Evolutionary conservation across 2,113 vertebrate species (phyloP), one percentile per base, ranked within the genome.

Genomic region (Malurus elegans): DNA sequence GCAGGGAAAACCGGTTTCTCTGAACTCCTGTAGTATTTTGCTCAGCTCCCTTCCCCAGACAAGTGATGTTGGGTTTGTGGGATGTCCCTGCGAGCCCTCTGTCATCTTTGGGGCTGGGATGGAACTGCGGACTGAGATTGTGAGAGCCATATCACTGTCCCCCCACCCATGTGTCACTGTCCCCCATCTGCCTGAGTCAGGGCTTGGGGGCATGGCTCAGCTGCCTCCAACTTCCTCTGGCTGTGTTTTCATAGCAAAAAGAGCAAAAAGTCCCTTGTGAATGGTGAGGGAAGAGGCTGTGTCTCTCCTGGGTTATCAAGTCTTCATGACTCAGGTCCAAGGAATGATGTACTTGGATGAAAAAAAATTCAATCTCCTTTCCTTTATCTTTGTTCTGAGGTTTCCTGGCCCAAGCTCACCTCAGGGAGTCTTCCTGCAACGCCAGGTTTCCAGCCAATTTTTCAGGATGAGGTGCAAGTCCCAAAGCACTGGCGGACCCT

Each of bases 61-160:
- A 51, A 40, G 25, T 0, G 14, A 54, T 60, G 32, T 8, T 10
- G 19, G 44, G 24, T 6, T 53, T 74, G 71, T 82, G 71, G 69
- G 81, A 29, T 74, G 71, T 18, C 32, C 48, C 40, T 56, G 31
- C 0, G 4, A 45, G 18, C 19, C 23, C 5, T 9, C 44, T 6
- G 4, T 28, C n/a, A 42, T 57, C 12, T 3, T 0, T 12, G 2
- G 16, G 29, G 15, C 14, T 36, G 38, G 23, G 12, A 4, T 69
- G 14, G 24, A 20, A 17, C 29, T 0, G 8, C 25, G n/a, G 44
- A 6, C 25, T 57, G 53, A 66, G 34, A n/a, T 0, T 54, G 42
- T 72, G 67, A 73, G 38, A 47, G 26, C 13, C 1, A 2, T 44
- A 56, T 71, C 69, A 23, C 19, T 54, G 9, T 72, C 14, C 12